Base-by-base conservation (phyloP, 2,113 vertebrate species). In the Pterocles burchelli region DNA sequence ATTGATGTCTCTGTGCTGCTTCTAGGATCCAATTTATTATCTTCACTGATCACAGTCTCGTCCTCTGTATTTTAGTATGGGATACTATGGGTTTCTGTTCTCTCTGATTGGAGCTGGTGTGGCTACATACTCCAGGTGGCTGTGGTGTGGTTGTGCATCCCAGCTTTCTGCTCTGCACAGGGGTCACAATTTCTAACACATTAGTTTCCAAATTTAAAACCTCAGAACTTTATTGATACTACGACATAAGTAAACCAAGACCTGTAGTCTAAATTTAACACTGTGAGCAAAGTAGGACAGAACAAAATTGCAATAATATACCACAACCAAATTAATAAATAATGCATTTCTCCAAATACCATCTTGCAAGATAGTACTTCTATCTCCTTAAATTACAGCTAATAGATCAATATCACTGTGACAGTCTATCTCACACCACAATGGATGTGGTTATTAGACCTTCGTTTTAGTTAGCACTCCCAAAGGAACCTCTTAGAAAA, bases 81-180 rank as follows among this genome's bases (percentile, higher is more conserved):
- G 15, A 31, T 52, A 6, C 28, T 18, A 9, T 0, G 1, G 11
- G 6, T 3, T 86, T 76, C 86, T 55, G 4, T 75, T 68, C 21
- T 61, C 17, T 52, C 3, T 71, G 16, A 36, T 24, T 1, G 2
- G 31, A 52, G 16, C 8, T 1, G 1, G 4, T 7, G 2, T 33
- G 16, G 5, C 51, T 54, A 8, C 2, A 5, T 68, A 34, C 63
- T 55, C 34, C 20, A 55, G 29, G 34, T 68, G 36, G 24, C 22
- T 68, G 28, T 3, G 8, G 11, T 19, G 4, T 65, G 24, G 17
- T 17, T 88, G 20, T 41, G 29, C 13, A 43, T 6, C 12, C 4
- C 49, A 92, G 28, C 5, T 55, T 70, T 81, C 31, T 70, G 58
- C 12, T 33, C 24, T 68, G 22, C 33, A 34, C 4, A 28, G 7